These are phyloP conservation scores for Trimorus sp. DNA, from an alignment of 2,888 invertebrate species.

Conservation along the genomic window DNA sequence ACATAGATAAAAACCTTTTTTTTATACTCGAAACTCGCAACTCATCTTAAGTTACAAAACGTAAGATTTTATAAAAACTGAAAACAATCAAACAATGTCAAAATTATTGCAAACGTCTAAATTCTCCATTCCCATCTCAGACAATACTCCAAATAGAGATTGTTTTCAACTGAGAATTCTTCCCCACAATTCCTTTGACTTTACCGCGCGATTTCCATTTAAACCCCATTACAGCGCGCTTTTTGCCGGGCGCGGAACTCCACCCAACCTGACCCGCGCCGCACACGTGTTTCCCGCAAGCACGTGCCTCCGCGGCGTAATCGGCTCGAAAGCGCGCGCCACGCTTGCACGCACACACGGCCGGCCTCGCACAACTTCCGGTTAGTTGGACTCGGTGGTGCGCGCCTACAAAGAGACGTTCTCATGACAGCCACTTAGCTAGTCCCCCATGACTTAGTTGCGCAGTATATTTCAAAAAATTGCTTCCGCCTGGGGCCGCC, in stretches of 20 bases:
- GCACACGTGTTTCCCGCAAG: constrained; percentile 49
- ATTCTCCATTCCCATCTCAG: too few species aligned
- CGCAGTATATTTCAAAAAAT: constrained; percentile 42
- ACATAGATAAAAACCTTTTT: too few species aligned
- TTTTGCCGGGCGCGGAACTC: neutral
- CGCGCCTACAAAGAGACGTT: constrained; percentile 34
- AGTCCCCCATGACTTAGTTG: constrained; percentile 42
- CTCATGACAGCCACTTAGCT: constrained; percentile 37
- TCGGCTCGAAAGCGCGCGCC: constrained; percentile 53
- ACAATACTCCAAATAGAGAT: too few species aligned
- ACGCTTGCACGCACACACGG: constrained; percentile 56
- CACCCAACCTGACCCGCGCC: neutral
- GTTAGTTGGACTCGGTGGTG: constrained; percentile 17
- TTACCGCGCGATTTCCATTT: too few species aligned
- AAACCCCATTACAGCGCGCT: neutral
- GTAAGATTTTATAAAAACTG: too few species aligned
- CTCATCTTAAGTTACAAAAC: too few species aligned
- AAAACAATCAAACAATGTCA: too few species aligned
- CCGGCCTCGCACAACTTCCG: constrained; percentile 49
- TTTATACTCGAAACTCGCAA: too few species aligned
- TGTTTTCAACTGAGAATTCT: too few species aligned
- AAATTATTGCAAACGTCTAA: too few species aligned
- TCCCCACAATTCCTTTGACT: too few species aligned
- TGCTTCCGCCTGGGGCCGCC: constrained; percentile 34
- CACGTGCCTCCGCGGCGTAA: constrained; percentile 52